Conservation (phyloP, 2,113 vertebrate genomes). For the Piaya cayana region DNA sequence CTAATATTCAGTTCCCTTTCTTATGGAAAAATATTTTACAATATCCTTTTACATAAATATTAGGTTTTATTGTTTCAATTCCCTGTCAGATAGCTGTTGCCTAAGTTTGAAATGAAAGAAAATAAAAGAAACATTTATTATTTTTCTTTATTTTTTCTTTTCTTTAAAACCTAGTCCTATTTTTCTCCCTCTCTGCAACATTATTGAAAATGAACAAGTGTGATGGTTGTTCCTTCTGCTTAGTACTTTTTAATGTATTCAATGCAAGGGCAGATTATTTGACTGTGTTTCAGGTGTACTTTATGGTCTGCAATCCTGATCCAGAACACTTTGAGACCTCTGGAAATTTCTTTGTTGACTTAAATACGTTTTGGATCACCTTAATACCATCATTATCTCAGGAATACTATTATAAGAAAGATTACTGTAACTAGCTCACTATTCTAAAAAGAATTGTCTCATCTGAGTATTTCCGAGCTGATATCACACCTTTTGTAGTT, state of each 20-base stretch:
- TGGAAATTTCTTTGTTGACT: background rate
- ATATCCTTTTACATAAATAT: background rate
- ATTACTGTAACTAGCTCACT: background rate
- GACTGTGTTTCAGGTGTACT: background rate
- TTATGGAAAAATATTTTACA: background rate
- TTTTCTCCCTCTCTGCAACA: background rate
- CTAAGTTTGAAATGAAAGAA: background rate
- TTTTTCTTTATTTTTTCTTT: background rate
- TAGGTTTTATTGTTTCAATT: background rate
- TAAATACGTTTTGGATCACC: background rate
- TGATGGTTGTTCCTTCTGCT: background rate
- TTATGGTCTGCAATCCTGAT: background rate
- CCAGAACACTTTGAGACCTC: background rate
- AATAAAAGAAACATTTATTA: background rate
- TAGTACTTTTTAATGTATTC: background rate
- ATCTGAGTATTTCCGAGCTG: background rate
- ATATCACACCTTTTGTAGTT: background rate
- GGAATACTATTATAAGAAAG: background rate
- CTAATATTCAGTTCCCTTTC: background rate
- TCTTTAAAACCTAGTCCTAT: background rate
- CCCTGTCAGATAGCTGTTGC: background rate
- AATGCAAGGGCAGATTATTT: background rate
- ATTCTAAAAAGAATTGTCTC: background rate
- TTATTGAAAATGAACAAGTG: background rate
- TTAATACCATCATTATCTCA: background rate